Base-by-base conservation (phyloP, 1,140 invertebrate genomes). In the Drosophila ogumai region DNA sequence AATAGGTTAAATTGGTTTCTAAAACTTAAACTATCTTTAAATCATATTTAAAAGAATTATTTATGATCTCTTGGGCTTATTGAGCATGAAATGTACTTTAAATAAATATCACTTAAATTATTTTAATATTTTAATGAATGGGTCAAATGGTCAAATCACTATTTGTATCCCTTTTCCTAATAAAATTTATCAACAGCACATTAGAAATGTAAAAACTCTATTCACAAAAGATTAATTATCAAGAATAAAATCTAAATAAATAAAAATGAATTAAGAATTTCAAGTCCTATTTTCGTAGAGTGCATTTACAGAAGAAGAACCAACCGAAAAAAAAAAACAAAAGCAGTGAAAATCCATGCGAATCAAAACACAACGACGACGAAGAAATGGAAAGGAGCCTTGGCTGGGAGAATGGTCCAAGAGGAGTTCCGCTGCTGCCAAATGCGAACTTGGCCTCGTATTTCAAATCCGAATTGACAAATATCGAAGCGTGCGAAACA, bases 401-500 rank as follows among this genome's bases (percentile, higher is more conserved):
- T 17, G 32, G 32, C 61, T 59, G 38, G 65, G 79, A 73, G 67
- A 79, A 59, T 49, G 55, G 54, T 25, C 71, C 57, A 63, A 68
- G 80, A 85, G 81, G 74, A 75, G 47, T 34, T 60, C 28, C 40
- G 38, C 34, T 76, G 47, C 54, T 31, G 36, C 28, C 34, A 77
- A 76, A 76, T 76, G 69, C 85, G 82, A 73, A 87, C 75, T 77
- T 49, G 64, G 75, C 57, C 64, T 56, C 60, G 54, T 71, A 79
- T 61, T 76, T 84, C 66, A 81, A 82, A 88, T 69, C 58, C 66
- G 63, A 63, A 82, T 90, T 85, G 85, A 88, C 85, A 90, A 87
- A 86, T 86, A 86, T 86, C 82, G 82, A 78, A 79, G 82, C 82
- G 82, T 81, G 82, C 82, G 78, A 86, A 86, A 86, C 82, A 86